Base-by-base conservation (phyloP, 2,113 vertebrate genomes). In the Charina bottae region DNA sequence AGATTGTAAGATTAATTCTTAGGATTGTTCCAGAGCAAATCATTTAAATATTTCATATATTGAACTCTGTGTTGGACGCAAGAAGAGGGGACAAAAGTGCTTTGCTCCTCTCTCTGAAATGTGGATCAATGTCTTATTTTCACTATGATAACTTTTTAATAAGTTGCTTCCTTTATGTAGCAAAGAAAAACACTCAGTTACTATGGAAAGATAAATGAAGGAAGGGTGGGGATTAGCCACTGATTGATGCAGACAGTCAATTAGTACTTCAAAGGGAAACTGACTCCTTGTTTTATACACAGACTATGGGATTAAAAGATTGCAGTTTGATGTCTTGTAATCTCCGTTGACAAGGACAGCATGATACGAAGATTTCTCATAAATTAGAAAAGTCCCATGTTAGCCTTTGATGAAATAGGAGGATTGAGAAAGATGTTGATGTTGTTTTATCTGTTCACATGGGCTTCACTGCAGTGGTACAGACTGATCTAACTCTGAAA, bases 181-280 rank as follows among this genome's bases (percentile, higher is more conserved):
- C 55, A 92, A 56, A 93, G 89, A 94, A 93, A 95, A 95, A 88
- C 85, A 92, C 93, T 96, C 94, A 94, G 96, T 98, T 97, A 97
- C 97, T 97, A 92, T 93, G 92, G 96, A 97, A 94, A 97, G 93
- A 90, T 93, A 95, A 97, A 95, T 96, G 95, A 94, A 96, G 93
- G 93, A 94, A 97, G 94, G 93, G 96, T 97, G 95, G 89, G 87
- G 94, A 97, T 97, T 98, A 97, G 93, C 89, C 95, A 93, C 93
- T 97, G 97, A 97, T 97, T 97, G 96, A 97, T 97, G 97, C 95
- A 93, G 97, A 98, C 97, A 98, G 97, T 97, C 97, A 98, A 97
- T 98, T 98, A 98, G 94, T 95, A 96, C 96, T 98, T 98, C 97
- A 98, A 98, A 98, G 95, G 83, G 90, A 96, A 97, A 91, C 94